phyloP scores from a whole-genome alignment of 2,113 vertebrate genomes.

The Trogon surrucura region DNA sequence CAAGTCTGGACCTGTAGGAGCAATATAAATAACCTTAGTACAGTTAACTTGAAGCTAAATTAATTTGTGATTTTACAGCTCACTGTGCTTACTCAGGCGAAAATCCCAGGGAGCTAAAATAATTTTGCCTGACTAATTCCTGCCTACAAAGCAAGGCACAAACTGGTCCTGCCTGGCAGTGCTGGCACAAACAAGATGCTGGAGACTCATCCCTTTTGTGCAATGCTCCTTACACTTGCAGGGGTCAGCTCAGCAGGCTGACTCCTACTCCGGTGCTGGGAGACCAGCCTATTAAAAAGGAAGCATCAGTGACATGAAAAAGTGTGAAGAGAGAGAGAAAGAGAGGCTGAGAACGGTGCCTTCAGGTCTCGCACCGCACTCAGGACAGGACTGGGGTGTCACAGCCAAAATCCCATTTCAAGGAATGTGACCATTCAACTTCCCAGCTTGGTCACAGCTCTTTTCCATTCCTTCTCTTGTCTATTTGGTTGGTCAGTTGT shows the following conservation, averaged over 20 bases:
- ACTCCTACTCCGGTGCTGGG: background rate
- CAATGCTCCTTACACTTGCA: background rate
- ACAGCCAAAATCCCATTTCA: background rate
- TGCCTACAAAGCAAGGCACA: background rate
- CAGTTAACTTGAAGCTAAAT: background rate
- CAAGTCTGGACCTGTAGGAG: background rate
- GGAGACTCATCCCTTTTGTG: fast-evolving
- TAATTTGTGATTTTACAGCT: background rate
- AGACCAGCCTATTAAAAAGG: background rate
- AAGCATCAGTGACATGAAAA: background rate
- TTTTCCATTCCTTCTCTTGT: background rate
- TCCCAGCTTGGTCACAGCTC: background rate
- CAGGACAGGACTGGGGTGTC: background rate
- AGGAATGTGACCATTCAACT: fast-evolving
- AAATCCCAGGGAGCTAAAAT: background rate
- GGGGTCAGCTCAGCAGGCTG: background rate
- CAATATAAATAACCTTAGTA: background rate
- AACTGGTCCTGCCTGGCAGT: background rate
- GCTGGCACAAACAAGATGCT: background rate
- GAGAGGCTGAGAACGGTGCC: fast-evolving
- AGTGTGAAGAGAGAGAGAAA: background rate
- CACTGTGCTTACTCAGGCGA: background rate
- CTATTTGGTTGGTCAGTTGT: background rate
- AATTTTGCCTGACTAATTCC: background rate
- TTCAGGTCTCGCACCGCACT: background rate